A percentile compares a stretch with the other conserved stretches of the same genome.
phyloP scores from a whole-genome alignment of 2,888 invertebrate species.

The Thera britannica region DNA sequence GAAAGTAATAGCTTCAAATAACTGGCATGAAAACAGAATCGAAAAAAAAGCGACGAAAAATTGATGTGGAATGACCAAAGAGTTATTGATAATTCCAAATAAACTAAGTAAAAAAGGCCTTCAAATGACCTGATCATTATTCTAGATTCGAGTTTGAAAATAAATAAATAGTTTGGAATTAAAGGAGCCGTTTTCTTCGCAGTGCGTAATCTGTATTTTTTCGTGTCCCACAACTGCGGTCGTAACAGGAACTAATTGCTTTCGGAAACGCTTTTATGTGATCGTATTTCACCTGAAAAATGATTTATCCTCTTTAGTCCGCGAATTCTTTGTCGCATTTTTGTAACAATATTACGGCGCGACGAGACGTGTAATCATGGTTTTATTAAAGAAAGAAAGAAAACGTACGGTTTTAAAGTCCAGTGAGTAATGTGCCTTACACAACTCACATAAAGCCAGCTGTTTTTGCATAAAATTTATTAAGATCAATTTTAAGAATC shows the following conservation, averaged over 20 bases:
- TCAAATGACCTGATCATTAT: neutral
- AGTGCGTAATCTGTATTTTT: conserved; percentile 62
- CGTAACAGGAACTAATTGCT: conserved; percentile 82
- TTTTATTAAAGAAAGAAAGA: conserved; percentile 37
- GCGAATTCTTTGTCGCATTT: conserved; percentile 68
- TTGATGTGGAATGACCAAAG: too few species aligned
- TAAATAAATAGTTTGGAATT: neutral
- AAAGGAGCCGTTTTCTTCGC: conserved; percentile 31
- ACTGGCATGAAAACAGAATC: too few species aligned
- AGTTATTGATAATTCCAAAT: too few species aligned
- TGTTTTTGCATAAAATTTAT: too few species aligned
- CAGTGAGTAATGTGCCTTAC: conserved; percentile 1
- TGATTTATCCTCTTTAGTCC: conserved; percentile 71
- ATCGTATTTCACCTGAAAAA: conserved; percentile 82
- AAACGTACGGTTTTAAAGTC: conserved; percentile 8
- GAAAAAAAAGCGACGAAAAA: too few species aligned
- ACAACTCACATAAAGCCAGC: too few species aligned
- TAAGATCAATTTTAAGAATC: too few species aligned
- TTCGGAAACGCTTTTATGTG: conserved; percentile 82
- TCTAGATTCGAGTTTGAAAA: neutral
- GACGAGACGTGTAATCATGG: conserved; percentile 34
- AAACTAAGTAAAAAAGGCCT: too few species aligned
- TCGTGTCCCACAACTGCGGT: conserved; percentile 68
- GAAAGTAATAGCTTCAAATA: too few species aligned
- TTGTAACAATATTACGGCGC: conserved; percentile 47